Base-by-base conservation (phyloP, 2,888 invertebrate genomes). In the Lycia hirtaria region DNA sequence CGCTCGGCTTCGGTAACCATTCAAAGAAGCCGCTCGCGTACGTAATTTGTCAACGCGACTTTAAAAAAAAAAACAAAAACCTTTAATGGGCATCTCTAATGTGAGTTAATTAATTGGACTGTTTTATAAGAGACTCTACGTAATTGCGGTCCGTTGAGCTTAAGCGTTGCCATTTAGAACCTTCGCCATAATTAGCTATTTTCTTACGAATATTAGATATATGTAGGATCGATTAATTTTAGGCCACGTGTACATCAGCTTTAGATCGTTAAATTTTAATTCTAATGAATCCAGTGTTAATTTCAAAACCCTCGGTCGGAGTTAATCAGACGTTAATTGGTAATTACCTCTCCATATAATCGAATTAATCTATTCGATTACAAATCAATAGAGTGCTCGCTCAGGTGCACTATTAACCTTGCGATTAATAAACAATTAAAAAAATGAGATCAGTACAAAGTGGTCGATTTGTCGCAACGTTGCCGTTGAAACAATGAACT, bases 11-110 rank as follows among this genome's bases (percentile, higher is more conserved):
- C 64, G 67, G 60, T 59, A 66, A 51, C 35, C 43, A 73, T 76
- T 78, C 69, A 87, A 88, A 85, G 84, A 70, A 71, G 75, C 87
- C 87, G 88, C 78, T 68, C 47, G 70, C 68, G 68, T 67, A 65
- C 74, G 81, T 81, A 83, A 88, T 89, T 87, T 87, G 88, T 88
- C 89, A 89, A 84, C 78, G 71, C 71, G 69, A 67, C 67, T 71
- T 66, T 6, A 51, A 56, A 75, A 81, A 75, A 81, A 74, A 78
- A 81, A 81, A 84, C 82, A 85, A 87, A 85, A 71, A 69, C 76
- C 80, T 77, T 83, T 83, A 88, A 87, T 81, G 83, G 83, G 75
- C 73, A 68, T 64, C 75, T 77, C 74, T 78, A 76, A 76, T 78
- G 75, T 76, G 71, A 72, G 75, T 78, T 84, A 83, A 88, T 89